Evolutionary conservation across 2,797 vertebrate genomes (phyloP).

Genomic region (Syndactyla subalaris): DNA sequence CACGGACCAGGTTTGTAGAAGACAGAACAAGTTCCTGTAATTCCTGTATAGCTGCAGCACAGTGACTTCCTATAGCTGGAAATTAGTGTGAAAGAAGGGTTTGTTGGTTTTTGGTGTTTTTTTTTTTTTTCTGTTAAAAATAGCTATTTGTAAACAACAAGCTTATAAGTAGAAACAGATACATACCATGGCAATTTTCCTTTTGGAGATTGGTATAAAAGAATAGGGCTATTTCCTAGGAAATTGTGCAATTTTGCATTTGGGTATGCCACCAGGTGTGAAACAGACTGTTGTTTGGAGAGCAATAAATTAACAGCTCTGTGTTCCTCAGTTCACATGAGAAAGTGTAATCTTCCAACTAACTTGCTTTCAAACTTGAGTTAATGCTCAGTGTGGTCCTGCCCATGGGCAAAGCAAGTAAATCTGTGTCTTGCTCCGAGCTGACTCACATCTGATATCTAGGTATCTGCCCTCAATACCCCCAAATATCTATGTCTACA

Average conservation of each 20-base stretch:
- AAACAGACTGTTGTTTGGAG: not conserved
- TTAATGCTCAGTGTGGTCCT: not conserved
- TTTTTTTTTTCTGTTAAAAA: not conserved
- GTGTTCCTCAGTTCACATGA: fast-evolving
- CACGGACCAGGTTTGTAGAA: not conserved
- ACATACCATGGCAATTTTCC: not conserved
- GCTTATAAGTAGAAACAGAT: not conserved
- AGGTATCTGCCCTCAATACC: not conserved
- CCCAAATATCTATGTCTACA: not conserved
- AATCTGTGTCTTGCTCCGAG: fast-evolving
- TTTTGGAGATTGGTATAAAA: not conserved
- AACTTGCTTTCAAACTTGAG: not conserved
- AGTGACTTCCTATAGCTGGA: not conserved
- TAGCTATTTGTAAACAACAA: not conserved
- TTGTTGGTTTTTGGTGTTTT: no score
- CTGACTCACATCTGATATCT: not conserved
- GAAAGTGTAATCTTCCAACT: not conserved
- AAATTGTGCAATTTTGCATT: not conserved
- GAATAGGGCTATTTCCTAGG: not conserved
- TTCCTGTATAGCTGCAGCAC: not conserved
- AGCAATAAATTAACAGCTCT: not conserved
- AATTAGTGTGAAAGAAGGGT: not conserved
- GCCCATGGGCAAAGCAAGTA: not conserved
- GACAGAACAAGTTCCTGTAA: not conserved
- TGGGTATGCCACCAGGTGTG: not conserved